Percentiles rank a stretch among this genome's conserved stretches.
Conservation (phyloP, 2,113 vertebrate genomes). For the Pseudorhombus dupliciocellatus region DNA sequence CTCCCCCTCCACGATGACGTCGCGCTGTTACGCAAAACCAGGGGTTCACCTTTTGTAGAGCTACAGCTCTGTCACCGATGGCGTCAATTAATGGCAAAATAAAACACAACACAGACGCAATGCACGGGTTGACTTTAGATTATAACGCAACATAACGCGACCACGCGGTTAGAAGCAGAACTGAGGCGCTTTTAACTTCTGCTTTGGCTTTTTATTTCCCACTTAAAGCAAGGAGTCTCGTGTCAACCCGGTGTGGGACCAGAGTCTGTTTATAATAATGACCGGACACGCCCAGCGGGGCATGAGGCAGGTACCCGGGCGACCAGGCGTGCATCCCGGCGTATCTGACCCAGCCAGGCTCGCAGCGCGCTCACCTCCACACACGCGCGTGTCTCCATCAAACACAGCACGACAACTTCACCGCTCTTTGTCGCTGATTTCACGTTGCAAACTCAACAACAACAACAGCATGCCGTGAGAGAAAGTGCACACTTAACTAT, state of each 20-base stretch:
- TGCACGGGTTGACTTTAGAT: too few species aligned
- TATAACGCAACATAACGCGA: background rate
- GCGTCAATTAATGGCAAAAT: background rate
- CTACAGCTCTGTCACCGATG: conserved; percentile 33
- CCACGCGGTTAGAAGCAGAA: background rate
- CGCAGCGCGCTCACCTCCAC: conserved; percentile 10
- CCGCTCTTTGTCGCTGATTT: background rate
- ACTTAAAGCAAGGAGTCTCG: conserved; percentile 18
- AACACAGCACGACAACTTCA: background rate
- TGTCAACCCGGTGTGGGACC: conserved; percentile 30
- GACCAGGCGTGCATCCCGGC: conserved; percentile 1
- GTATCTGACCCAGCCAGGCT: conserved; percentile 22
- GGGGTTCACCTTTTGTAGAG: conserved; percentile 74
- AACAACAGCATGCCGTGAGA: background rate
- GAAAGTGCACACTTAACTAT: conserved; percentile 91
- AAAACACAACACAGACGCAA: background rate
- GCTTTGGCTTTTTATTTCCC: conserved; percentile 3
- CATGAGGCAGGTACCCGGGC: background rate
- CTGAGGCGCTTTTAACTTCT: background rate
- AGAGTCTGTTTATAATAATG: too few species aligned
- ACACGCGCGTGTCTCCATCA: background rate
- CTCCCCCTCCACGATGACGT: conserved; percentile 68
- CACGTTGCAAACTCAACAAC: background rate
- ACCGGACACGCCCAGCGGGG: conserved; percentile 45
- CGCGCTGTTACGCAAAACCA: conserved; percentile 72